These are phyloP conservation scores for Micrastur ruficollis DNA, from an alignment of 2,797 vertebrate genomes.

Conservation along the genomic window DNA sequence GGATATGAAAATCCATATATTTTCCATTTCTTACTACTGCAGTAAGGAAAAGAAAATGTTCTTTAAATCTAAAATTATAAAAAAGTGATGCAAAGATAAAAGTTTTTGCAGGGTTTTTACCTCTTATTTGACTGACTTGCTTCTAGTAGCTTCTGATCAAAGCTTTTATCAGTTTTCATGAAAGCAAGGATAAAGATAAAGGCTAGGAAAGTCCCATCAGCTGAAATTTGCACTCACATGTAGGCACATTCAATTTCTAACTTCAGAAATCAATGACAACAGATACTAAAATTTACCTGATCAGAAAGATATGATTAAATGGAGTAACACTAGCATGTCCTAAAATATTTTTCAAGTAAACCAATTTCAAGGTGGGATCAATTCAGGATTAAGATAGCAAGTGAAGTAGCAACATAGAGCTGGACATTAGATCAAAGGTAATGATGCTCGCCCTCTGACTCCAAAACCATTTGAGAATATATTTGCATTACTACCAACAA, in stretches of 20 bases:
- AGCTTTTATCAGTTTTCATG: background rate
- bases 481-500: background rate
- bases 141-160: background rate
- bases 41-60: background rate
- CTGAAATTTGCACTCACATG: background rate
- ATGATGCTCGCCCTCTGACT: background rate
- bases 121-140: background rate
- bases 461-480: background rate
- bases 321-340: background rate
- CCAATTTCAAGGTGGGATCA: background rate
- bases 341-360: background rate
- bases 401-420: background rate
- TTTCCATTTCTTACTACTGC: background rate
- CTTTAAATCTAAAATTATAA: background rate
- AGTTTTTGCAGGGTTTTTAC: background rate
- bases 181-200: background rate
- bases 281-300: background rate
- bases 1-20: background rate
- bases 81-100: background rate
- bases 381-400: background rate
- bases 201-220: background rate
- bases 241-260: background rate
- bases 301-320: background rate
- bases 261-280: background rate
- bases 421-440: background rate